A percentile compares a stretch with the other conserved stretches of the same genome.
phyloP scores from a whole-genome alignment of 2,797 vertebrate genomes.

The Takifugu ocellatus region DNA sequence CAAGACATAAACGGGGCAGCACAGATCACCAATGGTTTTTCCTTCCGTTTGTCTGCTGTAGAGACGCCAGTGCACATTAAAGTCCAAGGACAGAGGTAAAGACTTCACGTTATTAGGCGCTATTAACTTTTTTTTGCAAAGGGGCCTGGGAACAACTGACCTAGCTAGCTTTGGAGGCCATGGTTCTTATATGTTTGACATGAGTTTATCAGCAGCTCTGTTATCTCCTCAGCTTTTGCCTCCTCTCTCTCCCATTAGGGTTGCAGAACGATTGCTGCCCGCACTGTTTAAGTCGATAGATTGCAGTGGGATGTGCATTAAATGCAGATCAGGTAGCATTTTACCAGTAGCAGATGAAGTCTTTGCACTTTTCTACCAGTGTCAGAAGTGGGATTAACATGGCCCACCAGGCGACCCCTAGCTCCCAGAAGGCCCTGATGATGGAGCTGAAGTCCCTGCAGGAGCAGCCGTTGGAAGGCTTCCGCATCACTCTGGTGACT shows the following conservation, averaged over 20 bases:
- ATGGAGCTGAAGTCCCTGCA: slow-evolving; percentile 93
- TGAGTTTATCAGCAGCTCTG: slow-evolving; percentile 6
- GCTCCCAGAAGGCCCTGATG: slow-evolving; percentile 95
- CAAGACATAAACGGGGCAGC: slow-evolving; percentile 40
- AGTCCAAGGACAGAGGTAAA: slow-evolving; percentile 67
- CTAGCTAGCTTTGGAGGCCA: slow-evolving; percentile 45
- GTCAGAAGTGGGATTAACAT: slow-evolving; percentile 71
- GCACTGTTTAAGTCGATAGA: neutral
- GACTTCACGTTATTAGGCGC: slow-evolving; percentile 21
- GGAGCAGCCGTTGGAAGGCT: slow-evolving; percentile 95
- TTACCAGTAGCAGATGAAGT: neutral
- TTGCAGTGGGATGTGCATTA: neutral
- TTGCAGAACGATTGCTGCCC: no score
- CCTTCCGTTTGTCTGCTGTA: slow-evolving; percentile 44
- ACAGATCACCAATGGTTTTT: slow-evolving; percentile 57
- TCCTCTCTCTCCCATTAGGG: no score
- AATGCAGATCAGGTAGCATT: neutral
- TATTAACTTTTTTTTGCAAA: slow-evolving; percentile 44
- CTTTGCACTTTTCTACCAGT: slow-evolving; percentile 16
- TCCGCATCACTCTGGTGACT: slow-evolving; percentile 92
- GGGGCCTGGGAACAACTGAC: slow-evolving; percentile 42
- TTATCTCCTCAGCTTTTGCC: neutral
- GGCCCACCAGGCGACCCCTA: slow-evolving; percentile 95
- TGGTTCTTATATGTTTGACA: slow-evolving; percentile 30
- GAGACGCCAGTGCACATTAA: slow-evolving; percentile 36